Percentiles rank a stretch among this genome's conserved stretches.
phyloP scores from a whole-genome alignment of 2,888 invertebrate species.

The Pyrrhosoma nymphula region DNA sequence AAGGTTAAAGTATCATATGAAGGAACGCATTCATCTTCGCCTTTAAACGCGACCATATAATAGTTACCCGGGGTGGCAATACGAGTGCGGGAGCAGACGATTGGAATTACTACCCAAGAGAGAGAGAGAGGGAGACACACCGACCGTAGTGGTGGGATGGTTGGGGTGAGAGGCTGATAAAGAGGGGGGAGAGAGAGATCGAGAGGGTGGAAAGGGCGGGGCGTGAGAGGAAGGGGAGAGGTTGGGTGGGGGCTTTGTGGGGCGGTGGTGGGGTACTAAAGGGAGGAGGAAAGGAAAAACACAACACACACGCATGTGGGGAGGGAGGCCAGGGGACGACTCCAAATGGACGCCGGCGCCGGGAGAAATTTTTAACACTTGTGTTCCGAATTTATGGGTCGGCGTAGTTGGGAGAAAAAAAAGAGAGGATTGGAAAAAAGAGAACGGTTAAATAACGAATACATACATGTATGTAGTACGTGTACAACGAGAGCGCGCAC shows the following conservation, averaged over 20 bases:
- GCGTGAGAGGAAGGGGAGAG: neutral
- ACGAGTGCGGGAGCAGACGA: conserved; percentile 27
- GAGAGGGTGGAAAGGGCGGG: neutral
- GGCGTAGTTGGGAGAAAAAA: neutral
- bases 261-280: too few relatives aligned
- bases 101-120: neutral
- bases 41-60: neutral
- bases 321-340: neutral
- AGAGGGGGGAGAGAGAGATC: neutral
- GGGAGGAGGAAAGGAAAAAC: conserved; percentile 26
- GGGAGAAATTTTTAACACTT: conserved; percentile 65
- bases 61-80: neutral
- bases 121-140: neutral
- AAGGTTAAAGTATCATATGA: neutral
- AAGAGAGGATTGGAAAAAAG: conserved; percentile 8
- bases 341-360: conserved; percentile 34
- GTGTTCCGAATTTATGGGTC: conserved; percentile 65
- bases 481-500: neutral
- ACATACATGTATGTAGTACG: neutral
- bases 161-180: neutral
- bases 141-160: neutral
- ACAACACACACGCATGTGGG: neutral
- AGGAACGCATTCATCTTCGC: neutral
- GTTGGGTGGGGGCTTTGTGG: neutral
- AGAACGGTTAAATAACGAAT: conserved; percentile 40